Base-by-base conservation (phyloP, 2,113 vertebrate genomes). In the Cyphomyrus discorhynchus region DNA sequence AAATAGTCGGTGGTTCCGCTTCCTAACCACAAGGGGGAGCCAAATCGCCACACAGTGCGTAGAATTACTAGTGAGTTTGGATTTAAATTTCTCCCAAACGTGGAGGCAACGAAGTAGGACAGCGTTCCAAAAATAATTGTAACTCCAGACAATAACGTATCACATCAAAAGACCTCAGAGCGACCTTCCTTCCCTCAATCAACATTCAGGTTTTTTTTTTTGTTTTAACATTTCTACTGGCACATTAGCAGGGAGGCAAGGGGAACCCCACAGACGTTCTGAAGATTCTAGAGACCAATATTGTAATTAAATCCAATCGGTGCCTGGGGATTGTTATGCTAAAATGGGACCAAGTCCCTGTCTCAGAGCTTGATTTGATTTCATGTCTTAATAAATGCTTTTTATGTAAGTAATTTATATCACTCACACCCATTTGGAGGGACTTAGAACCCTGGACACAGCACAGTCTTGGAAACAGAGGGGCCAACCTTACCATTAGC, bases 61-160 rank as follows among this genome's bases (percentile, higher is more conserved):
- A 8, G 42, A 45, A 19, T 86, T 50, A 50, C 49, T 27, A 49
- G 46, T n/a, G 24, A 46, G 82, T 3, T 70, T 53, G 88, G 49
- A 80, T n/a, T 46, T 70, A 62, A 66, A 66, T 88, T 53, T 50
- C 74, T 42, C 11, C 50, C 70, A 21, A 89, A 80, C 80, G 35
- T 19, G 49, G 47, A 82, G 74, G 13, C 47, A 88, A 74, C 62
- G 24, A 89, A 89, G 88, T 89, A 89, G 88, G 88, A 21, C 88
- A 89, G 74, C 31, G 24, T 89, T 82, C 88, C 88, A 82, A 82
- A 89, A 89, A 89, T 82, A 89, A 89, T 82, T 80, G 47, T 80
- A 80, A 45, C 88, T 82, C 66, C 47, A 89, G 74, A 89, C 88
- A 82, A 53, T 62, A 52, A 39, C 21, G 27, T 52, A 70, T 53